Base-by-base conservation (phyloP, 2,888 invertebrate species). In the Drosophila pseudotakahashii region DNA sequence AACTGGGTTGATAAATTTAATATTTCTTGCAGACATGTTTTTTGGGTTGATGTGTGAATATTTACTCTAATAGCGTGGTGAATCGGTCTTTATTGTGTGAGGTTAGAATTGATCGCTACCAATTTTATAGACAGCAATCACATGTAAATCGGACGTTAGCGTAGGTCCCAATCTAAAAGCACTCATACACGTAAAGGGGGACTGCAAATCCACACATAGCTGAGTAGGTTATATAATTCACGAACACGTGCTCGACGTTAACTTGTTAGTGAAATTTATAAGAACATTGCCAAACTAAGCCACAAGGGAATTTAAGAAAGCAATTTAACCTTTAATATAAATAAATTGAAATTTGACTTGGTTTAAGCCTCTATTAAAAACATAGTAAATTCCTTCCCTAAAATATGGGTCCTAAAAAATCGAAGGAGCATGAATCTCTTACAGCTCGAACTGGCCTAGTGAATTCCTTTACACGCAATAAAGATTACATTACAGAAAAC, bases 361-460 rank as follows among this genome's bases (percentile, higher is more conserved):
- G 7, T n/a, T 37, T 37, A 37, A n/a, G n/a, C 37, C n/a, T 37
- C 2, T 36, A 36, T 36, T 36, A 36, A 37, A 7, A 37, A 14
- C n/a, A 37, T 37, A 6, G n/a, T 37, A 37, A 37, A 37, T n/a
- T 37, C 7, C 0, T 37, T n/a, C 7, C 37, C n/a, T 37, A n/a
- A 37, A 58, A 50, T 30, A 42, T 30, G 32, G 48, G 16, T 36
- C 50, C 36, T 13, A 50, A 50, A 26, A 23, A 52, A 41, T 11
- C n/a, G 10, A 52, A 37, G n/a, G 39, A 41, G 6, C n/a, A 23
- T 26, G 7, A 26, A 14, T 14, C 39, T 37, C 10, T 39, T 10
- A 16, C 23, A 34, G n/a, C 7, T 37, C 39, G 26, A 37, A 39
- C 37, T 37, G 37, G n/a, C 19, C 23, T 37, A 52, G 34, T 13